These are phyloP conservation scores for Hypsibius dujardini DNA, from an alignment of 1,140 invertebrate genomes.

Conservation along the genomic window DNA sequence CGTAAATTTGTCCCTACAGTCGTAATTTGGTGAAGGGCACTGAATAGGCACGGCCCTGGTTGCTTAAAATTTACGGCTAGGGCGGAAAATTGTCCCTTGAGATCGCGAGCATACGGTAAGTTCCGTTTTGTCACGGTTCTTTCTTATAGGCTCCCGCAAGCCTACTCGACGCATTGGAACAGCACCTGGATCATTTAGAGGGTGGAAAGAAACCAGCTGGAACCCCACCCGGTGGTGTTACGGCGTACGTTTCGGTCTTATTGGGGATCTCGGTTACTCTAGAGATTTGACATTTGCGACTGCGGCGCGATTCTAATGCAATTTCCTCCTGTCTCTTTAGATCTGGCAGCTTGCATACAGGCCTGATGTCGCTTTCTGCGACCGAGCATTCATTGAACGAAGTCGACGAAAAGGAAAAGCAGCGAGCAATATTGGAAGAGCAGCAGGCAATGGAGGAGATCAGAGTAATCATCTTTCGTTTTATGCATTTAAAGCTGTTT, in stretches of 20 bases:
- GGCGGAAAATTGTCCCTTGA: too few relatives aligned
- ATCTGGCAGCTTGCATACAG: slow-evolving; percentile 4
- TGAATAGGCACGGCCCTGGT: too few relatives aligned
- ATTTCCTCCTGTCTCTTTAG: slow-evolving; percentile 15
- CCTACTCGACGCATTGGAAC: slow-evolving; percentile 85
- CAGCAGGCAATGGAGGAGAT: slow-evolving; percentile 14
- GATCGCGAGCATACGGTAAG: slow-evolving; percentile 17
- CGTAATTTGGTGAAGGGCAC: too few relatives aligned
- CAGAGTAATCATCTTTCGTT: slow-evolving; percentile 14
- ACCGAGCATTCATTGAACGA: slow-evolving; percentile 15
- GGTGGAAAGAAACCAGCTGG: slow-evolving; percentile 53
- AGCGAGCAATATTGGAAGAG: slow-evolving; percentile 13
- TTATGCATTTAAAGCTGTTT: too few relatives aligned
- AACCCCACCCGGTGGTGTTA: slow-evolving; percentile 20
- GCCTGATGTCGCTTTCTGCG: slow-evolving; percentile 5
- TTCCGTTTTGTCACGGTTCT: slow-evolving; percentile 21
- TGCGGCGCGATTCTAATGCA: too few relatives aligned
- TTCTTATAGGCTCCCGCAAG: slow-evolving; percentile 70
- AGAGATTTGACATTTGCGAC: too few relatives aligned
- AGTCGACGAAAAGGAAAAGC: not conserved
- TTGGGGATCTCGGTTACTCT: slow-evolving; percentile 7
- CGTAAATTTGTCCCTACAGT: too few relatives aligned
- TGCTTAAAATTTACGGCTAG: too few relatives aligned
- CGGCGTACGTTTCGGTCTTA: slow-evolving; percentile 22
- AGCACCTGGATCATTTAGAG: slow-evolving; percentile 78